A percentile compares a stretch with the other conserved stretches of the same genome.
Conservation (phyloP, 2,888 invertebrate genomes). For the Stratiomys singularior region DNA sequence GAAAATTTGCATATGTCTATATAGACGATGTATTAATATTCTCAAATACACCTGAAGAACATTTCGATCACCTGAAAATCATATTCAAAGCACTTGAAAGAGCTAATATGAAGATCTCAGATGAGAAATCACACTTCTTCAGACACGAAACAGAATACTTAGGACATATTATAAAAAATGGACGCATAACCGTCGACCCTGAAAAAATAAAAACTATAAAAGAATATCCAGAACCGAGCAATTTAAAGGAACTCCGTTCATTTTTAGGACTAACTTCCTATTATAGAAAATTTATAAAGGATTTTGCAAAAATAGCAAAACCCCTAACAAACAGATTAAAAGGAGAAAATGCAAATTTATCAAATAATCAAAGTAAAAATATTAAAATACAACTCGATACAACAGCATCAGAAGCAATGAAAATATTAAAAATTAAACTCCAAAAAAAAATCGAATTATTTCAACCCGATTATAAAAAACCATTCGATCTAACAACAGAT, state of each 20-base stretch:
- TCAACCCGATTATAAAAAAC: slow-evolving; percentile 58
- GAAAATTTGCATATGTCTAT: slow-evolving; percentile 38
- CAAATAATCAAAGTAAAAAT: not conserved
- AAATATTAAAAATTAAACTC: not conserved
- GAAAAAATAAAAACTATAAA: not conserved
- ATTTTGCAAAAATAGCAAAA: not conserved
- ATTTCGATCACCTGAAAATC: not conserved
- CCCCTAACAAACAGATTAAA: not conserved
- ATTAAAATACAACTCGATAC: not conserved
- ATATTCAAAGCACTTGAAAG: not conserved
- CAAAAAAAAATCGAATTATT: not conserved
- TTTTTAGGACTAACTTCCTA: slow-evolving; percentile 36
- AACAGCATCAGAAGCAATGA: not conserved
- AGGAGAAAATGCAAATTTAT: not conserved
- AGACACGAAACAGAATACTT: not conserved
- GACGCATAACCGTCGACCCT: not conserved
- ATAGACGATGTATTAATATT: slow-evolving; percentile 44
- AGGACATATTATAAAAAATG: slow-evolving; percentile 8
- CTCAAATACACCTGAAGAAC: slow-evolving; percentile 22
- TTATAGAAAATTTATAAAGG: slow-evolving; percentile 13
- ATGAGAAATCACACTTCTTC: slow-evolving; percentile 21
- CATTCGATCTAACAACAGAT: slow-evolving; percentile 58
- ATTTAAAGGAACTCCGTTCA: slow-evolving; percentile 18
- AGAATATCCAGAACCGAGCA: slow-evolving; percentile 24
- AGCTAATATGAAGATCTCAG: slow-evolving; percentile 2